A percentile compares a stretch with the other conserved stretches of the same genome.
These are phyloP conservation scores for Pomacea maculata DNA, from an alignment of 1,140 invertebrate species.

Conservation along the genomic window DNA sequence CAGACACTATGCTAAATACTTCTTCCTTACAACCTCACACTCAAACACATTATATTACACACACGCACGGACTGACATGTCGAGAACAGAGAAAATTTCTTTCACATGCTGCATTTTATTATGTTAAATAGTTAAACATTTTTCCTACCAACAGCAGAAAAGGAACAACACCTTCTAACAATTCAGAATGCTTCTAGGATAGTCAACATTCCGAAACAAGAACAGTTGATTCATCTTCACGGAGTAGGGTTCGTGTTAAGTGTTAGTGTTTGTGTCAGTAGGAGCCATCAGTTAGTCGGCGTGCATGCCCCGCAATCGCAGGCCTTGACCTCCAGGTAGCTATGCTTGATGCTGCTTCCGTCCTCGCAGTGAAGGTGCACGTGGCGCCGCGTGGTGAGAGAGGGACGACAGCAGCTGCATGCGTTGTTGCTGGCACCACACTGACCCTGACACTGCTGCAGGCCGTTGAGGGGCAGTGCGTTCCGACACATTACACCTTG, in stretches of 20 bases:
- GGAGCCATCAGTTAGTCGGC: not conserved
- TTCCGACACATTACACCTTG: slow-evolving; percentile 31
- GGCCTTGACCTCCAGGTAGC: slow-evolving; percentile 34
- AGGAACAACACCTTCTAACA: not conserved
- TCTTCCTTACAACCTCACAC: too few species aligned
- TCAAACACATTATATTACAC: too few species aligned
- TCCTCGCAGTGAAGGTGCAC: slow-evolving; percentile 32
- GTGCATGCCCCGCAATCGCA: slow-evolving; percentile 43
- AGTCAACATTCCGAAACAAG: not conserved
- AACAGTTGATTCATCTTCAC: not conserved
- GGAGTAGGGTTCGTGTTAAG: not conserved
- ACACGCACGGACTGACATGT: too few species aligned
- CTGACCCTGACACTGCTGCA: slow-evolving; percentile 41
- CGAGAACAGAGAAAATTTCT: too few species aligned
- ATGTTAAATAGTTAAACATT: too few species aligned
- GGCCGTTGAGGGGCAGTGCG: slow-evolving; percentile 31
- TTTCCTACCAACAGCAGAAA: too few species aligned
- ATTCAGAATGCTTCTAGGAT: not conserved
- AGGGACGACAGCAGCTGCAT: slow-evolving; percentile 43
- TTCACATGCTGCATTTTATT: too few species aligned
- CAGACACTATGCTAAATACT: too few species aligned
- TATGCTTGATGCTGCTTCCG: slow-evolving; percentile 31
- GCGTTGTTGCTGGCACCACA: slow-evolving; percentile 35
- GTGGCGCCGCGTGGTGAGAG: slow-evolving; percentile 19
- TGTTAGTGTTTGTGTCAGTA: not conserved